A percentile compares a stretch with the other conserved stretches of the same genome.
phyloP scores from a whole-genome alignment of 2,888 invertebrate species.

The Globia sparganii region DNA sequence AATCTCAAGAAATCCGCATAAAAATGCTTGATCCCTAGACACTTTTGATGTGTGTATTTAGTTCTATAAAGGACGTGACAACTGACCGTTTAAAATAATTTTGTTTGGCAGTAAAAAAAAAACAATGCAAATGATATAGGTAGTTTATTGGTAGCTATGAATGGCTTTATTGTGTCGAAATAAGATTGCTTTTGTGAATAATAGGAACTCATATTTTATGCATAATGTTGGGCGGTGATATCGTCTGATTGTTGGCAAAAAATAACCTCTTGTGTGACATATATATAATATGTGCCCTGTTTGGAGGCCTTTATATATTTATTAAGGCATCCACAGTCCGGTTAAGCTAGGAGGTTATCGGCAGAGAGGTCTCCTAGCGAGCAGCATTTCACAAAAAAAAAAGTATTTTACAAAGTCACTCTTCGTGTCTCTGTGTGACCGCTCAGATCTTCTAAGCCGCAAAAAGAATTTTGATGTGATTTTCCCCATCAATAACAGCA shows the following conservation, averaged over 20 bases:
- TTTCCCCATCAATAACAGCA: background rate
- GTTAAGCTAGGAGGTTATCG: too few species aligned
- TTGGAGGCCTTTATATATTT: background rate
- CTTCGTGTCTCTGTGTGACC: background rate
- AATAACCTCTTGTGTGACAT: slow-evolving; percentile 24
- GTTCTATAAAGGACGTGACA: slow-evolving; percentile 59
- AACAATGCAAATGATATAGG: slow-evolving; percentile 43
- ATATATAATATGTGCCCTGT: background rate
- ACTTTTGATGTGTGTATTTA: too few species aligned
- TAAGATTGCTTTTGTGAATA: slow-evolving; percentile 42
- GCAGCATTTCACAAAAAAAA: background rate
- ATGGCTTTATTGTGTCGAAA: slow-evolving; percentile 45
- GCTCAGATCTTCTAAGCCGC: background rate
- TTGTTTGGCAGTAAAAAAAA: slow-evolving; percentile 43
- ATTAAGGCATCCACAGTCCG: too few species aligned
- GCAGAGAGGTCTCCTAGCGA: too few species aligned
- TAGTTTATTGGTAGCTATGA: slow-evolving; percentile 34
- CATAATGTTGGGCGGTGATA: slow-evolving; percentile 27
- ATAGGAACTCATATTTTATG: slow-evolving; percentile 47
- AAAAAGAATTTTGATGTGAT: background rate
- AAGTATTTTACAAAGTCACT: background rate
- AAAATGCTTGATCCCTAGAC: too few species aligned
- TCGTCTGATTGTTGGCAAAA: slow-evolving; percentile 24
- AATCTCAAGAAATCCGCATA: too few species aligned
- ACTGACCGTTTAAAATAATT: slow-evolving; percentile 57